A percentile compares a stretch with the other conserved stretches of the same genome.
Conservation (phyloP, 2,888 invertebrate genomes). For the Blastobasis lacticolella region DNA sequence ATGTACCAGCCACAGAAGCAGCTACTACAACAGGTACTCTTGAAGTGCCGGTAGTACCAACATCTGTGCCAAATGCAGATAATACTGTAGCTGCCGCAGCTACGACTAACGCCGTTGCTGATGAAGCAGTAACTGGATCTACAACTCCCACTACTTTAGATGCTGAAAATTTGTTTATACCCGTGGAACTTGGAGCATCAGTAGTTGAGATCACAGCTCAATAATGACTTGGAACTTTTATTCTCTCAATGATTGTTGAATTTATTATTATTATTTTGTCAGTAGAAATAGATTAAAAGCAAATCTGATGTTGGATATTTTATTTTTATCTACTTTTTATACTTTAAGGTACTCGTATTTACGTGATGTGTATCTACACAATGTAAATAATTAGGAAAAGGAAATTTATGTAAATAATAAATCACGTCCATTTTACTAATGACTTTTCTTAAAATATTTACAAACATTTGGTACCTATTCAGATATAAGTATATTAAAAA, state of each 20-base stretch:
- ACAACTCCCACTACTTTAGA: background rate
- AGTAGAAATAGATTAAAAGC: background rate
- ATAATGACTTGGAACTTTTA: conserved; percentile 14
- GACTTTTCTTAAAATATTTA: conserved; percentile 55
- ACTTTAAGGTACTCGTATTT: too few relatives aligned
- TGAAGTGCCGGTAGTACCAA: background rate
- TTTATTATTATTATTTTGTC: background rate
- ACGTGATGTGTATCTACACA: too few relatives aligned
- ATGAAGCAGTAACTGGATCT: conserved; percentile 6
- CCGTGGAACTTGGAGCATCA: conserved; percentile 43
- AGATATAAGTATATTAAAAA: conserved; percentile 42
- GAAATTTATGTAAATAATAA: conserved; percentile 8
- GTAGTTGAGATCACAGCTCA: conserved; percentile 48
- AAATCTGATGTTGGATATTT: background rate
- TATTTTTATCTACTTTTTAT: conserved; percentile 1
- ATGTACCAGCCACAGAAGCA: conserved; percentile 2
- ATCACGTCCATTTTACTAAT: conserved; percentile 39
- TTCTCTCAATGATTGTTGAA: background rate
- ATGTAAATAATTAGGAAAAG: background rate
- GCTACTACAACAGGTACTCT: background rate
- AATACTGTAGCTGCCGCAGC: background rate
- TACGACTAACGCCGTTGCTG: background rate
- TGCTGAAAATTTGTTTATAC: conserved; percentile 19
- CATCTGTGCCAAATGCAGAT: background rate
- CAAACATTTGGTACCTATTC: conserved; percentile 52